Conservation (phyloP, 2,888 invertebrate genomes). For the Eristalis arbustorum region DNA sequence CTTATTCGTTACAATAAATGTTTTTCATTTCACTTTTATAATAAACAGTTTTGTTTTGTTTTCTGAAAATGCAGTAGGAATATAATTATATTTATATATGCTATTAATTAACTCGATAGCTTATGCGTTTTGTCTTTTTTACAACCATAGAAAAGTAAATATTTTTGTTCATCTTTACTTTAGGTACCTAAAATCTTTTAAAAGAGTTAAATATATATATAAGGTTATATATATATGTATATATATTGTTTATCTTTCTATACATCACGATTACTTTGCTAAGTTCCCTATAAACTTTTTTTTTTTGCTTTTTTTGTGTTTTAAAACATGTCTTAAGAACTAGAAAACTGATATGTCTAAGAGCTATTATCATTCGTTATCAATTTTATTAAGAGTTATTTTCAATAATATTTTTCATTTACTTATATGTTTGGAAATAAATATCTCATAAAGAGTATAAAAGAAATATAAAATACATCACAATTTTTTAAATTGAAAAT, state of each 20-base stretch:
- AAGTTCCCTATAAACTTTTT: constrained; percentile 65
- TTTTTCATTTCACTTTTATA: constrained; percentile 37
- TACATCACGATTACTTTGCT: constrained; percentile 72
- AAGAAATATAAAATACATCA: constrained; percentile 55
- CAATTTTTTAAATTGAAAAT: constrained; percentile 43
- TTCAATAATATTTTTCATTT: constrained; percentile 30
- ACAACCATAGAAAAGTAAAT: constrained; percentile 71
- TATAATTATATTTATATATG: constrained; percentile 54
- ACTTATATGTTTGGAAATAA: constrained; percentile 43
- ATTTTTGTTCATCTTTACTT: constrained; percentile 60
- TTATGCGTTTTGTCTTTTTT: constrained; percentile 67
- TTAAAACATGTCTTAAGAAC: constrained; percentile 74
- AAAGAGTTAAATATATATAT: constrained; percentile 59
- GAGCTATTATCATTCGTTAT: constrained; percentile 80
- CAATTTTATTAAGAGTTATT: constrained; percentile 72
- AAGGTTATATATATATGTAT: constrained; percentile 66
- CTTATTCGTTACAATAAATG: constrained; percentile 68
- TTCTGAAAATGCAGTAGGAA: constrained; percentile 68
- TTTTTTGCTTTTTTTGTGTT: constrained; percentile 47
- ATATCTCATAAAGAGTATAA: constrained; percentile 38
- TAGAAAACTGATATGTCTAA: constrained; percentile 80
- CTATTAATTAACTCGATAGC: constrained; percentile 70
- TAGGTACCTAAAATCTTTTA: constrained; percentile 69
- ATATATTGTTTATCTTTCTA: constrained; percentile 72
- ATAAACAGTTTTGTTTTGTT: constrained; percentile 62